Percentiles rank a stretch among this genome's conserved stretches.
These are phyloP conservation scores for Tetheella fluctuosa DNA, from an alignment of 2,888 invertebrate species.

Conservation along the genomic window DNA sequence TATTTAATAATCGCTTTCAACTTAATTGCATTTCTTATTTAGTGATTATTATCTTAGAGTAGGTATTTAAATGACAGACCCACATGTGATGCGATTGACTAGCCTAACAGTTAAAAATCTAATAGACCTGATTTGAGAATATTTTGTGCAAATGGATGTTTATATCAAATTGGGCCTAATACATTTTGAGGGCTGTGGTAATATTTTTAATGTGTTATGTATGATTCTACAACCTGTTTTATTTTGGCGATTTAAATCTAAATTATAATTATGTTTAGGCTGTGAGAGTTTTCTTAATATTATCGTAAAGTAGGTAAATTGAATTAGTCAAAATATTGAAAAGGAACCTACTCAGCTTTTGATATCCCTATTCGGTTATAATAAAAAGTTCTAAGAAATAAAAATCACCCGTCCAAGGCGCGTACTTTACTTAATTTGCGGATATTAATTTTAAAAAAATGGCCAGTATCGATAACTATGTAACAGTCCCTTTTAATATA, in stretches of 20 bases:
- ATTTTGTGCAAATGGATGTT: neutral
- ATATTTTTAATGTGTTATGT: neutral
- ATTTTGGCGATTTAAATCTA: conserved; percentile 50
- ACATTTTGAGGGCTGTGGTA: neutral
- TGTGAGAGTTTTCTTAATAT: conserved; percentile 74
- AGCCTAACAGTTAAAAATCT: neutral
- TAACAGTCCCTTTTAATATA: conserved; percentile 24
- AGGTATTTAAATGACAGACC: neutral
- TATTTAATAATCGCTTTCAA: conserved; percentile 3
- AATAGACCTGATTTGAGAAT: neutral
- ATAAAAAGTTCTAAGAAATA: conserved; percentile 36
- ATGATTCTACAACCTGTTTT: conserved; percentile 24
- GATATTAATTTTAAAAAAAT: conserved; percentile 31
- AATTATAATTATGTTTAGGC: conserved; percentile 73
- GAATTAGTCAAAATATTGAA: conserved; percentile 38
- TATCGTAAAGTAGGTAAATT: conserved; percentile 38
- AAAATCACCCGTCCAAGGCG: conserved; percentile 67
- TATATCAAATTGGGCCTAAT: neutral
- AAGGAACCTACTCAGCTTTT: conserved; percentile 37
- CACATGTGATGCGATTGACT: conserved; percentile 1
- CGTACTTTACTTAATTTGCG: conserved; percentile 47
- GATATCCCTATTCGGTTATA: conserved; percentile 47
- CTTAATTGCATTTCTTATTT: conserved; percentile 11
- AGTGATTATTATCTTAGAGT: conserved; percentile 9
- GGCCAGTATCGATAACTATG: conserved; percentile 47